Evolutionary conservation across 2,888 invertebrate genomes (phyloP).

Genomic region (Didymodactylos carnosus): DNA sequence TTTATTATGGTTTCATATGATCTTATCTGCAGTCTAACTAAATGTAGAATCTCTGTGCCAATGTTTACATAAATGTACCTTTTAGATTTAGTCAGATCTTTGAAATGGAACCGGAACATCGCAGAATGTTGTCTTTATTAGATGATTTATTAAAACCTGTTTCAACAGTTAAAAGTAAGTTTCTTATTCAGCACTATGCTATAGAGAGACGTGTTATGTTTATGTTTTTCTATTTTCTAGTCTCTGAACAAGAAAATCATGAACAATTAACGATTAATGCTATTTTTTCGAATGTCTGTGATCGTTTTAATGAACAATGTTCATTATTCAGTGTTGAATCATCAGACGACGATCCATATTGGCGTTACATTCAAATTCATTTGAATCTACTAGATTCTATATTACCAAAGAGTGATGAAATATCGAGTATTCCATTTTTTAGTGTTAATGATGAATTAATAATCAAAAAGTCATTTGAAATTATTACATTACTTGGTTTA

Average conservation of each 20-base stretch:
- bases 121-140: neutral
- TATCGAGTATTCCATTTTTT: neutral
- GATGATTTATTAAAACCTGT: neutral
- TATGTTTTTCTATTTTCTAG: neutral
- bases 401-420: neutral
- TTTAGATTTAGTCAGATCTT: too few species aligned
- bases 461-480: neutral
- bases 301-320: neutral
- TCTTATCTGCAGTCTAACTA: too few species aligned
- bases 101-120: neutral
- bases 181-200: too few species aligned
- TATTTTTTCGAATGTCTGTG: neutral
- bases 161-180: neutral
- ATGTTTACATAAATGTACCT: too few species aligned
- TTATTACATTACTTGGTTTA: neutral
- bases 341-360: neutral
- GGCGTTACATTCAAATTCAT: neutral
- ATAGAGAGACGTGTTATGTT: neutral
- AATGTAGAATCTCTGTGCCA: too few species aligned
- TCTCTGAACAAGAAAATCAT: neutral
- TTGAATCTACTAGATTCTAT: neutral
- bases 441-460: neutral
- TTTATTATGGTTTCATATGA: too few species aligned
- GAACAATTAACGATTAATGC: neutral
- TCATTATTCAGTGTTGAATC: too few species aligned